Evolutionary conservation across 2,113 vertebrate genomes (phyloP), one percentile per base, ranked within the genome.

Genomic region (Proterorhinus semilunaris): DNA sequence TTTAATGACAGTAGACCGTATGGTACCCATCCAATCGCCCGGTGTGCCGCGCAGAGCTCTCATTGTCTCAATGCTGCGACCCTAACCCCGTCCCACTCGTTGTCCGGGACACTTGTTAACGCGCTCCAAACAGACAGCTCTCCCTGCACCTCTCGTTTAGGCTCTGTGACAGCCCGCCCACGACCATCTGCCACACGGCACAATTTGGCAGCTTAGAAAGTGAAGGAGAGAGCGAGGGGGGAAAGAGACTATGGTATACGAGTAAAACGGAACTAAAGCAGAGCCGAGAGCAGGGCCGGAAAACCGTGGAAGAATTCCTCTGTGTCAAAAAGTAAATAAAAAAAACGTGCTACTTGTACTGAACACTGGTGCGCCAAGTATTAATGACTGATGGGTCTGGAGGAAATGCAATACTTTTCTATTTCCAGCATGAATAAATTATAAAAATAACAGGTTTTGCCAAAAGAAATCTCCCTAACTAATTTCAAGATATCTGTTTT

Each of bases 131-230:
- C 76, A 85, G 84, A 84, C 86, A 65, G 70, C 81, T 79, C 78
- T 75, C 61, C 68, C 53, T 68, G 82, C 79, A 79, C 86, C 79
- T 82, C 87, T 87, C 81, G 46, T 89, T 91, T 86, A 86, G 88
- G 88, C 89, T 91, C 81, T 64, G 86, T 86, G 88, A 90, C 87
- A 89, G 69, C 86, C 86, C 91, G 89, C 91, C 92, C 89, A 92
- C 90, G 78, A 86, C 89, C 92, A 92, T 93, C 91, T 93, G 92
- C 91, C 91, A 89, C 83, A 89, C 78, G 75, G 87, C 82, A 86
- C 77, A 83, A 86, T 87, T 85, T 61, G 72, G 83, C 83, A 53
- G 51, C 7, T n/a, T 17, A 16, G 9, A 27, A 10, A 6, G 8
- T 6, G 6, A 10, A 11, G 17, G 8, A 1, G 53, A 27, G 53